Percentiles rank a stretch among this genome's conserved stretches.
Evolutionary conservation across 1,140 invertebrate genomes (phyloP).

Genomic region (Pseudomyrmex pallidus): DNA sequence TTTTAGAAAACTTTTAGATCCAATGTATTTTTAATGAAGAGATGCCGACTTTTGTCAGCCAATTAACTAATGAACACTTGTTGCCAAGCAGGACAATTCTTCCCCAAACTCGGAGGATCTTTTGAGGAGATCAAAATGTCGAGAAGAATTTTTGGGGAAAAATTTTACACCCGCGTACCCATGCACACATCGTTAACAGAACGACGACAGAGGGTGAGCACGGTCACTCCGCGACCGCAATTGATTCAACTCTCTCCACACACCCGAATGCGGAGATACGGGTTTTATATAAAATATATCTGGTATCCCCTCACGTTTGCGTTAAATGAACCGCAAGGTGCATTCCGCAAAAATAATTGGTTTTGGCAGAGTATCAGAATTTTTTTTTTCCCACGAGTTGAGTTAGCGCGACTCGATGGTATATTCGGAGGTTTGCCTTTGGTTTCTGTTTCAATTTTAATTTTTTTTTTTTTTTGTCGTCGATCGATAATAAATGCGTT

Average conservation of each 20-base stretch:
- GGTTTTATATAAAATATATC: constrained; percentile 58
- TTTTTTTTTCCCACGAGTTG: constrained; percentile 35
- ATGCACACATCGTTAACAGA: background rate
- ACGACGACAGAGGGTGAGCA: background rate
- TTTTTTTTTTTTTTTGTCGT: background rate
- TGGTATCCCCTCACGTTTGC: constrained; percentile 12
- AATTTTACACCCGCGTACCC: constrained; percentile 1
- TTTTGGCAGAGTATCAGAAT: constrained; percentile 46
- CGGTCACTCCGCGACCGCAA: constrained; percentile 18
- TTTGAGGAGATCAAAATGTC: constrained; percentile 7
- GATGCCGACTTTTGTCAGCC: constrained; percentile 55
- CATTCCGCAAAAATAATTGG: constrained; percentile 47
- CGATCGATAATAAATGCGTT: constrained; percentile 16
- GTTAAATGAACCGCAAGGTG: constrained; percentile 57
- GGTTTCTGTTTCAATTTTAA: constrained; percentile 48
- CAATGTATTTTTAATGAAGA: constrained; percentile 65
- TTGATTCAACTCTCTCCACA: constrained; percentile 19
- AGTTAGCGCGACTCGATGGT: constrained; percentile 33
- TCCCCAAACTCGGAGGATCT: background rate
- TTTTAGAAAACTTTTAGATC: constrained; percentile 62
- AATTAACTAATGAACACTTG: constrained; percentile 69
- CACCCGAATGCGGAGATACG: background rate
- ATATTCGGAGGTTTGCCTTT: constrained; percentile 30
- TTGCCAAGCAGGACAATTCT: constrained; percentile 33
- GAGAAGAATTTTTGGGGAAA: background rate